Evolutionary conservation across 2,113 vertebrate genomes (phyloP).

Genomic region (Siphamia tubifer): DNA sequence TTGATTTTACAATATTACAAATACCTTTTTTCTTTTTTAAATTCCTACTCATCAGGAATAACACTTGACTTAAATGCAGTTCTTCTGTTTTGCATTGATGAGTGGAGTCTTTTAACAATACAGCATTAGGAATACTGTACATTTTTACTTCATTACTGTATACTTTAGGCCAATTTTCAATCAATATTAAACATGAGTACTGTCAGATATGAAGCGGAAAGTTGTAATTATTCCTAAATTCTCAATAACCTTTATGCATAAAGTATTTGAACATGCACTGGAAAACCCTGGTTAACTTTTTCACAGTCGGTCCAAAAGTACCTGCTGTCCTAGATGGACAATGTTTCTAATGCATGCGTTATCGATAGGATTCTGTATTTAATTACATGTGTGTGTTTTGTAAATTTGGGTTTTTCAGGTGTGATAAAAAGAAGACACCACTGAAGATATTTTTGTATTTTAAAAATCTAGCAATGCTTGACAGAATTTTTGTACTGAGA

Average conservation of each 20-base stretch:
- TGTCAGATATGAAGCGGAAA: slow-evolving; percentile 32
- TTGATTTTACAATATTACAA: too few species aligned
- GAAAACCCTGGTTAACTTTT: slow-evolving; percentile 50
- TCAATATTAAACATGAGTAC: too few species aligned
- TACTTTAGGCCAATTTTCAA: too few species aligned
- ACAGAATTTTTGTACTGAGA: slow-evolving; percentile 10
- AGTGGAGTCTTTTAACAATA: too few species aligned
- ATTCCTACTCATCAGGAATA: too few species aligned
- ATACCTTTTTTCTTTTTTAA: too few species aligned
- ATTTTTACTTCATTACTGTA: too few species aligned
- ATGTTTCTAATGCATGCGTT: slow-evolving; percentile 39
- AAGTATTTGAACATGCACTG: slow-evolving; percentile 48
- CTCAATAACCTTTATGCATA: slow-evolving; percentile 18
- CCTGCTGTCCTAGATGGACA: slow-evolving; percentile 23
- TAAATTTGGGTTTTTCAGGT: slow-evolving; percentile 59
- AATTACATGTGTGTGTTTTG: slow-evolving; percentile 57
- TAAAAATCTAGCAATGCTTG: slow-evolving; percentile 6
- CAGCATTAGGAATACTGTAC: too few species aligned
- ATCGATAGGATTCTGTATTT: slow-evolving; percentile 59
- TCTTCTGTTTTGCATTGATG: too few species aligned
- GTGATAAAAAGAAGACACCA: slow-evolving; percentile 22
- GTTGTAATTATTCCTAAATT: slow-evolving; percentile 42
- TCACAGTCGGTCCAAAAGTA: slow-evolving; percentile 49
- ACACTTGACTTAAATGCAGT: too few species aligned
- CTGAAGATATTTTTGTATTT: slow-evolving; percentile 62